phyloP scores from a whole-genome alignment of 2,797 vertebrate genomes.

The Rhincodon typus region DNA sequence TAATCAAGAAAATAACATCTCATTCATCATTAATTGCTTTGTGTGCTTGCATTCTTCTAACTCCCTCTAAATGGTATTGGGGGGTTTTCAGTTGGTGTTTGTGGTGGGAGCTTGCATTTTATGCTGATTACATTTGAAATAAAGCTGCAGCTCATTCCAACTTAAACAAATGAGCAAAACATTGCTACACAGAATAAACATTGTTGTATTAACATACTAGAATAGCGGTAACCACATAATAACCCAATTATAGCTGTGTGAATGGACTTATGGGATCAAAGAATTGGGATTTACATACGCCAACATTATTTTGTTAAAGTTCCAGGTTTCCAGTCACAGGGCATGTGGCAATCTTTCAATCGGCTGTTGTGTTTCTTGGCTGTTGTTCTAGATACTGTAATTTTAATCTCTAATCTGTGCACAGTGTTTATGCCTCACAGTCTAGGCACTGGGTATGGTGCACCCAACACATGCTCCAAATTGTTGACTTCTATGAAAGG shows the following conservation, averaged over 20 bases:
- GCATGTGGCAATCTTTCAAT: background rate
- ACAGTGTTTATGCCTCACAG: too few relatives aligned
- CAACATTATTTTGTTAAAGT: background rate
- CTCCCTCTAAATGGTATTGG: background rate
- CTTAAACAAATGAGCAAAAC: background rate
- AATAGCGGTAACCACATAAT: background rate
- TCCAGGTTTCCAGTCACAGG: background rate
- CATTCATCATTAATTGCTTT: background rate
- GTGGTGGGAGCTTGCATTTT: too few relatives aligned
- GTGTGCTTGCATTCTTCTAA: background rate
- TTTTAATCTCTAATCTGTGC: too few relatives aligned
- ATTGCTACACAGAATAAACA: background rate
- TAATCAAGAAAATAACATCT: background rate
- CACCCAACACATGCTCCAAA: background rate
- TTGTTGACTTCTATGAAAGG: background rate
- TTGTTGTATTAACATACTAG: background rate
- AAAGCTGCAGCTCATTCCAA: background rate
- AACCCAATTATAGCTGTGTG: background rate
- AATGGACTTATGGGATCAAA: background rate
- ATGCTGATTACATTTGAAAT: background rate
- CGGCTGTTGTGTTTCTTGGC: too few relatives aligned
- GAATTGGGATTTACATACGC: background rate
- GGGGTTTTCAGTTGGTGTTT: too few relatives aligned
- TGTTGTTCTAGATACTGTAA: too few relatives aligned
- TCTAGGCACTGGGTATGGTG: background rate